Evolutionary conservation across 2,797 vertebrate species (phyloP), one percentile per base, ranked within the genome.

Genomic region (Chromobotia macracanthus): DNA sequence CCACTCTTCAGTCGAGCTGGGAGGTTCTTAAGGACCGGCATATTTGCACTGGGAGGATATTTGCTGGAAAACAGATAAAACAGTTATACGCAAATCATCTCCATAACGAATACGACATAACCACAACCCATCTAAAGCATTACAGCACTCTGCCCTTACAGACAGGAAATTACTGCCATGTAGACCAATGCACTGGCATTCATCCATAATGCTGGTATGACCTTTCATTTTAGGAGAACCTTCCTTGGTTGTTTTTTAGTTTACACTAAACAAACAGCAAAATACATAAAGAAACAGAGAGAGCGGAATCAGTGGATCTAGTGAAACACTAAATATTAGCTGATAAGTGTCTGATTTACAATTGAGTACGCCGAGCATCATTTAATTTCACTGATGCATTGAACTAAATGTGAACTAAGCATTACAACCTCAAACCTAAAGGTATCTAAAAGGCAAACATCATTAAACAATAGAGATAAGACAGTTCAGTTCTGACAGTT

Each of bases 21-120:
- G 75, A 92, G 90, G 84, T 92, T 93, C 87, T 94, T 93, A 87
- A 93, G 83, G 89, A 94, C 80, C 12, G 94, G 91, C 94, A 94
- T 94, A 87, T 74, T 91, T 88, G 66, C 38, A 67, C 83, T 75
- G 67, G 80, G 83, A 80, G 75, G 68, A 71, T 79, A 75, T 83
- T 83, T 79, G 80, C 85, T 84, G 15, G 60, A 76, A 38, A 3
- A 83, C 80, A 80, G 5, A 75, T 82, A 83, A 44, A 76, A 73
- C 69, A 83, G 88, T 84, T 67, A 77, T 71, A 80, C 15, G 68
- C n/a, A 68, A 31, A 68, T 10, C 13, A 46, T 73, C 63, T 23
- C 9, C 58, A 50, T 48, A 19, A 46, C 69, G 51, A 53, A n/a
- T 67, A 15, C 55, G 35, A 44, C 58, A 58, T 23, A 60, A 60